These are phyloP conservation scores for Podocnemis expansa DNA, from an alignment of 2,113 vertebrate genomes.

Conservation along the genomic window DNA sequence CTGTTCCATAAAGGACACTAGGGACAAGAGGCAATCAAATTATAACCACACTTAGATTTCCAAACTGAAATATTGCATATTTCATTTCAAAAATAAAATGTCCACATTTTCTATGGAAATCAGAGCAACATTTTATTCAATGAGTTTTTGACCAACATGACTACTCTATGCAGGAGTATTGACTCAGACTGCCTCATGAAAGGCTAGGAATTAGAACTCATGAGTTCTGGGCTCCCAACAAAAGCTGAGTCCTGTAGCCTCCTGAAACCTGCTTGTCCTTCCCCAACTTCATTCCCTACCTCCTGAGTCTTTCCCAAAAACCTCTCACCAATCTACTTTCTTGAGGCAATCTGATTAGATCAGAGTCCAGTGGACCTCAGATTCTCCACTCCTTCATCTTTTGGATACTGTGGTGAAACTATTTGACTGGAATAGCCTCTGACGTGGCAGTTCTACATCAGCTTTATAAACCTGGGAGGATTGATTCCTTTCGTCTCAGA, in stretches of 20 bases:
- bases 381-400: not conserved
- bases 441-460: not conserved
- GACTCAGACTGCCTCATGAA: not conserved
- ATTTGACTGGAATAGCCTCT: not conserved
- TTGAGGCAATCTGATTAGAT: not conserved
- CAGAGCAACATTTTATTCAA: no score
- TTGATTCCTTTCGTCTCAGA: not conserved
- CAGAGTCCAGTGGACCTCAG: not conserved
- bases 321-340: not conserved
- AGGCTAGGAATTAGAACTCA: not conserved
- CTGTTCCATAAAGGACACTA: no score
- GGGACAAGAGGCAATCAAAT: no score
- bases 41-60: no score
- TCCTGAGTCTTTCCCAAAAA: not conserved
- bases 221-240: not conserved
- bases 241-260: not conserved
- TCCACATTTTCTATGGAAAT: no score
- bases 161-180: not conserved
- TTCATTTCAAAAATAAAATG: no score
- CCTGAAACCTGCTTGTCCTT: not conserved
- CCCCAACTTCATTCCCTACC: not conserved
- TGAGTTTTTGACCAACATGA: not conserved
- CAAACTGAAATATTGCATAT: no score
- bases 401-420: not conserved
- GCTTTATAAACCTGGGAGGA: not conserved